phyloP scores from a whole-genome alignment of 2,888 invertebrate species.

The Geophilus truncorum region DNA sequence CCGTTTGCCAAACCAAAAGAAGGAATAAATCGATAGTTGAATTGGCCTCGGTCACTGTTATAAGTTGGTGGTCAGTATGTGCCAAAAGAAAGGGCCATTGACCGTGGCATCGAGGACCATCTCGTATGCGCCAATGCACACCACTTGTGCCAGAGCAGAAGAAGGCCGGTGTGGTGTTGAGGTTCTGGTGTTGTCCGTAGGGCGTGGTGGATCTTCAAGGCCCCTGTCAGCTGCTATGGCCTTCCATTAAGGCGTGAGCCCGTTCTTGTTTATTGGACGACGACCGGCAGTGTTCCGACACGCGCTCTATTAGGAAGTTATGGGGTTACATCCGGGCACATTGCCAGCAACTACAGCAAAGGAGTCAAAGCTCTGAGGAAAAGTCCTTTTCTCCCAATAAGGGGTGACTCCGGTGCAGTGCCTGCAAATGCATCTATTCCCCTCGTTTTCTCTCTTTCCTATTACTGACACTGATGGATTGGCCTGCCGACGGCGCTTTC shows the following conservation, averaged over 20 bases:
- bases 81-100: constrained; percentile 2
- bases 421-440: constrained; percentile 4
- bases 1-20: neutral
- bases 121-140: constrained; percentile 13
- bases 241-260: constrained; percentile 20
- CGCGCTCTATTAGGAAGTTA: constrained; percentile 27
- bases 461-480: constrained; percentile 21
- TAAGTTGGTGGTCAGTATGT: constrained; percentile 4
- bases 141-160: neutral
- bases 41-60: neutral
- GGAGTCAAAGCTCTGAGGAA: constrained; percentile 21
- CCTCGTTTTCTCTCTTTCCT: neutral
- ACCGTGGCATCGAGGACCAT: neutral
- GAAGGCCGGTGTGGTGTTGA: neutral
- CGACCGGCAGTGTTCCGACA: constrained; percentile 24
- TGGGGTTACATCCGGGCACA: constrained; percentile 27
- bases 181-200: constrained; percentile 1
- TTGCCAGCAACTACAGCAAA: neutral
- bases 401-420: constrained; percentile 1
- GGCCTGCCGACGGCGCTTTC: constrained; percentile 10
- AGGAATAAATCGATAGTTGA: neutral
- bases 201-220: constrained; percentile 25
- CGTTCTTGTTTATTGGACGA: constrained; percentile 27
- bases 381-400: constrained; percentile 25
- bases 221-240: constrained; percentile 22